phyloP scores from a whole-genome alignment of 2,797 vertebrate species.

The Crocodylus rhombifer region DNA sequence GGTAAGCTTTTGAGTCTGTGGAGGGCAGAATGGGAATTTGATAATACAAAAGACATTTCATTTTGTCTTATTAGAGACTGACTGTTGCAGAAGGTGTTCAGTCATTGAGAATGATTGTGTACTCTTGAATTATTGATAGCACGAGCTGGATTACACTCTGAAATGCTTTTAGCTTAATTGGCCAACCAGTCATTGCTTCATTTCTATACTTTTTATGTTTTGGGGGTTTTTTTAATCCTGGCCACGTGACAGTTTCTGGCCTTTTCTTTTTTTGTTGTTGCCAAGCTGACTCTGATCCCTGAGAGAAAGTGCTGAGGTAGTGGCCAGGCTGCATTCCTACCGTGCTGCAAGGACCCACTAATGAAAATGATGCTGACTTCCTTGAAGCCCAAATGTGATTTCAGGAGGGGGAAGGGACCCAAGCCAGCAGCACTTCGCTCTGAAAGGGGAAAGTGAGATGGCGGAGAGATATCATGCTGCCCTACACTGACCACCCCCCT shows the following conservation, averaged over 20 bases:
- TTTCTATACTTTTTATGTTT: conserved; percentile 64
- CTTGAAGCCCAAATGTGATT: neutral
- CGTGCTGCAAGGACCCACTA: neutral
- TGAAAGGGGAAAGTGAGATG: fast-evolving
- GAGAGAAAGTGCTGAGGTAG: conserved; percentile 76
- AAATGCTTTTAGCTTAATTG: conserved; percentile 94
- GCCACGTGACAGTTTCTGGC: conserved; percentile 33
- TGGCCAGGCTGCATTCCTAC: fast-evolving
- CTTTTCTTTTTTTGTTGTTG: neutral
- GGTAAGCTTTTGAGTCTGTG: conserved; percentile 65
- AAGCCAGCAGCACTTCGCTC: neutral
- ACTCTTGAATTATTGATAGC: conserved; percentile 80
- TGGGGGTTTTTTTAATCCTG: conserved; percentile 64
- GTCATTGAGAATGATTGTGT: conserved; percentile 77
- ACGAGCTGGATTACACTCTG: conserved; percentile 79
- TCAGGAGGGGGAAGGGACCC: fast-evolving
- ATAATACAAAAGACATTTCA: conserved; percentile 77
- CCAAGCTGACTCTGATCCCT: neutral
- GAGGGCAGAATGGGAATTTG: conserved; percentile 67
- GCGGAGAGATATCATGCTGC: neutral
- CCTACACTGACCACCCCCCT: too few relatives aligned
- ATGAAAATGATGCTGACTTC: conserved; percentile 39
- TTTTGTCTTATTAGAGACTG: conserved; percentile 84
- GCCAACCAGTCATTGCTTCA: conserved; percentile 80
- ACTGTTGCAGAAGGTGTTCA: conserved; percentile 76